These are phyloP conservation scores for Notiomystis cincta DNA, from an alignment of 2,113 vertebrate genomes.

Conservation along the genomic window DNA sequence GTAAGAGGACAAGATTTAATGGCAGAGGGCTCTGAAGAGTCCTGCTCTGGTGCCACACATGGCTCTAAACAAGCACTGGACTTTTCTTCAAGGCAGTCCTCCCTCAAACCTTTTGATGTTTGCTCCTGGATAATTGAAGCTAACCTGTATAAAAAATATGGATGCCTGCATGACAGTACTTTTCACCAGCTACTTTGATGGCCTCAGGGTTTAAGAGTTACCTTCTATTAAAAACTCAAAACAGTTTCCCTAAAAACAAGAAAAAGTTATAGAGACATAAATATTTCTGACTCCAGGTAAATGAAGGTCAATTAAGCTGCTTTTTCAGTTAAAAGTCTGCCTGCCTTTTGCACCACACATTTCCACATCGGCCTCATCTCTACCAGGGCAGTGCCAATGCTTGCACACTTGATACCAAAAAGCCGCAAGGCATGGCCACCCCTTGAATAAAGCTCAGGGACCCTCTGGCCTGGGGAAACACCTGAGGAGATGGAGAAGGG, in stretches of 20 bases:
- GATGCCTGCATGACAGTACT: background rate
- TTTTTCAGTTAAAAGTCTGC: background rate
- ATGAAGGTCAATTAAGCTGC: background rate
- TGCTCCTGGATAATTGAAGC: background rate
- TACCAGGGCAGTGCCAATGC: background rate
- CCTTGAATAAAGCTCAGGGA: background rate
- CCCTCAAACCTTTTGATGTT: background rate
- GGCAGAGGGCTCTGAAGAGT: background rate
- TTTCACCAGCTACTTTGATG: background rate
- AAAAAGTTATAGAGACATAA: background rate
- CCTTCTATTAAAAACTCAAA: slow-evolving; percentile 1
- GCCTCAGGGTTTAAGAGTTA: background rate
- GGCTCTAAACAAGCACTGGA: background rate
- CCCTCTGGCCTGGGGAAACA: background rate
- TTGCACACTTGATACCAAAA: rapidly evolving
- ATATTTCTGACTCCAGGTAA: background rate
- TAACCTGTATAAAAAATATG: background rate
- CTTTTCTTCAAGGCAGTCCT: background rate
- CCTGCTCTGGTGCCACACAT: background rate
- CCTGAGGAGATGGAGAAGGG: background rate
- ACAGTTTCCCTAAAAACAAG: background rate
- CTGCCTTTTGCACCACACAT: background rate
- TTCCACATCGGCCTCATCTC: background rate
- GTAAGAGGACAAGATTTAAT: background rate
- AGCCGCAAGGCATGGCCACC: background rate